phyloP scores from a whole-genome alignment of 1,140 invertebrate genomes.

The Listronotus bonariensis region DNA sequence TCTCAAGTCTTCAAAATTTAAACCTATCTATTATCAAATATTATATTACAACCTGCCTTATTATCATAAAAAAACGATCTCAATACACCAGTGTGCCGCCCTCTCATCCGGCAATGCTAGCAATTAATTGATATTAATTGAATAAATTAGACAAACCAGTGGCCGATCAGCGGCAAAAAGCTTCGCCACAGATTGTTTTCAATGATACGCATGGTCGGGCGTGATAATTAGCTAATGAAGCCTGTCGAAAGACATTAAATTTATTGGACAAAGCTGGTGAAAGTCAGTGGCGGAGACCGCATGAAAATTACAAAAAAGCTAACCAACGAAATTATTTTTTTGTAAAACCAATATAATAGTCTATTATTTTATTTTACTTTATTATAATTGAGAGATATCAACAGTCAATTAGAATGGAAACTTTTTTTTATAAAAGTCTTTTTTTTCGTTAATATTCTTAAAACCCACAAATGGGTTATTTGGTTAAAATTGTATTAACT shows the following conservation, averaged over 20 bases:
- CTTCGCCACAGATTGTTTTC: slow-evolving; percentile 21
- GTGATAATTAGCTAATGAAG: slow-evolving; percentile 32
- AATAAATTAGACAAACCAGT: slow-evolving; percentile 22
- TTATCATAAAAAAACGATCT: slow-evolving; percentile 13
- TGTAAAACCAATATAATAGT: too few relatives aligned
- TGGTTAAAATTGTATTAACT: too few relatives aligned
- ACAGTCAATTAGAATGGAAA: too few relatives aligned
- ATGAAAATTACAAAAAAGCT: background rate
- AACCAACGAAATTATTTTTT: too few relatives aligned
- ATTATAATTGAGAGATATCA: too few relatives aligned
- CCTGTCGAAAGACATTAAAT: slow-evolving; percentile 22
- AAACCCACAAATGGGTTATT: too few relatives aligned
- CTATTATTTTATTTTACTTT: too few relatives aligned
- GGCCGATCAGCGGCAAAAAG: slow-evolving; percentile 18
- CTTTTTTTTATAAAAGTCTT: too few relatives aligned
- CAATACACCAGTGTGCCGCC: slow-evolving; percentile 18
- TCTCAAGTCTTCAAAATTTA: too few relatives aligned
- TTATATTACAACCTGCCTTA: background rate
- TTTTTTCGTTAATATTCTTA: too few relatives aligned
- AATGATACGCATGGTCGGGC: slow-evolving; percentile 19
- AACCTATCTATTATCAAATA: too few relatives aligned
- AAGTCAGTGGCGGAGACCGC: slow-evolving; percentile 6
- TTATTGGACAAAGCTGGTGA: slow-evolving; percentile 17
- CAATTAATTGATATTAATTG: slow-evolving; percentile 25
- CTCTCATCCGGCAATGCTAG: slow-evolving; percentile 2